These are phyloP conservation scores for Ovis aries DNA, from an alignment of 2,113 vertebrate genomes.

Conservation along the genomic window ARS-UI_Ramb_v3.0 NC_056054.1:72907501-72908000, in stretches of 20 bases:
- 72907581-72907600: neutral
- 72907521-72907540: neutral
- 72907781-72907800: neutral
- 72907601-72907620: neutral
- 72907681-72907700: neutral
- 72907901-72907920: neutral
- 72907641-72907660: neutral
- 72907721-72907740: neutral
- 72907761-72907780: neutral
- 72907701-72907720: neutral
- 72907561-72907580: neutral
- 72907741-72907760: neutral
- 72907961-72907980: neutral
- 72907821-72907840: neutral
- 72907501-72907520: neutral
- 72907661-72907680: neutral
- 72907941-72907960: neutral
- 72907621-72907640: neutral
- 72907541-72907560: neutral
- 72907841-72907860: neutral
- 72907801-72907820: neutral
- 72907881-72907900: neutral
- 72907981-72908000: neutral
- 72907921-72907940: neutral
- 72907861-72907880: neutral